Percentiles rank a stretch among this genome's conserved stretches.
Evolutionary conservation across 2,888 invertebrate species (phyloP).

Genomic region (Brachylomia viminalis): DNA sequence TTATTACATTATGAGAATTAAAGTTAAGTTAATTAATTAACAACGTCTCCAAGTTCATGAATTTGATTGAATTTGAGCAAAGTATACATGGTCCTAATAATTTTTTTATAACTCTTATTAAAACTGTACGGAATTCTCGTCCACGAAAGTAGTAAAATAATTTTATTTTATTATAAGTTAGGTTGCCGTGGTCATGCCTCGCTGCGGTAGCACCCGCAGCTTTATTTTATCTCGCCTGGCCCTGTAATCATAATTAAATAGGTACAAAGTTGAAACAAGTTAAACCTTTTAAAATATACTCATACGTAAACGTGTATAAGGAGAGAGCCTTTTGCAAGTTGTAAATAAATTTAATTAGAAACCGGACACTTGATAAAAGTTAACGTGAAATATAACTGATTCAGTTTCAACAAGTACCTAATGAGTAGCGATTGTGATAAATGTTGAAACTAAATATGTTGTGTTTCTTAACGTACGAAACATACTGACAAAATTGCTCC

Average conservation of each 20-base stretch:
- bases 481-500: background rate
- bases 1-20: background rate
- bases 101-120: conserved; percentile 1
- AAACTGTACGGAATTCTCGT: conserved; percentile 18
- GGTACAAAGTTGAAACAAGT: conserved; percentile 62
- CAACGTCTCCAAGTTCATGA: background rate
- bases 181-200: conserved; percentile 38
- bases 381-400: background rate
- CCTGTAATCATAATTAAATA: conserved; percentile 64
- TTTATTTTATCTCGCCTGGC: conserved; percentile 61
- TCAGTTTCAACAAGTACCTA: background rate
- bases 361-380: background rate
- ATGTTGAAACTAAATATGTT: background rate
- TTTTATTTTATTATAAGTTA: conserved; percentile 56
- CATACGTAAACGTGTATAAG: conserved; percentile 27
- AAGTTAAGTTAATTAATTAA: background rate
- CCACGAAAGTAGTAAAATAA: conserved; percentile 43
- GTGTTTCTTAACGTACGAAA: background rate
- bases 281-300: conserved; percentile 61
- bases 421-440: background rate
- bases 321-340: conserved; percentile 6
- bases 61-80: background rate
- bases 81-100: background rate
- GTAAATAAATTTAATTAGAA: conserved; percentile 9
- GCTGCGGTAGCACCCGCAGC: conserved; percentile 52